Evolutionary conservation across 1,140 invertebrate genomes (phyloP).

Genomic region (Wasmannia auropunctata): DNA sequence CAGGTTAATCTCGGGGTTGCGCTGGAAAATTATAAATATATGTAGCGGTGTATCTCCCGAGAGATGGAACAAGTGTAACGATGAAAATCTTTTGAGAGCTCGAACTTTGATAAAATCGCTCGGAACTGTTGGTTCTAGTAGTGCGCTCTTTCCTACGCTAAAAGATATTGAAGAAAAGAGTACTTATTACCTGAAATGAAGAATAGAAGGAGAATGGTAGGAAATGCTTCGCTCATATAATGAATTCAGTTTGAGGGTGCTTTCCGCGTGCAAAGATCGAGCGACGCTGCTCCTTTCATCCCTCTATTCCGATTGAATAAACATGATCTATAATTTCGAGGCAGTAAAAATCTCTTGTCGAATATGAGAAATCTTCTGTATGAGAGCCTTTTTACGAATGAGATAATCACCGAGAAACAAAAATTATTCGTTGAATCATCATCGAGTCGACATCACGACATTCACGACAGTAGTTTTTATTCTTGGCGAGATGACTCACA

Average conservation of each 20-base stretch:
- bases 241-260: constrained; percentile 56
- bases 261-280: background rate
- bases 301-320: constrained; percentile 35
- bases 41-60: background rate
- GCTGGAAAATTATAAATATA: constrained; percentile 40
- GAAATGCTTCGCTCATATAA: constrained; percentile 8
- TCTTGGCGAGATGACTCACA: background rate
- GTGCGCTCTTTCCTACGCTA: constrained; percentile 9
- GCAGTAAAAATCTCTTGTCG: constrained; percentile 6
- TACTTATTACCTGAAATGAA: constrained; percentile 44
- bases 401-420: background rate
- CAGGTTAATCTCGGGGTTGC: background rate
- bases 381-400: background rate
- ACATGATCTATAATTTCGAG: constrained; percentile 20
- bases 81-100: constrained; percentile 28
- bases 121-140: background rate
- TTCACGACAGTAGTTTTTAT: background rate
- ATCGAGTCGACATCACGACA: background rate
- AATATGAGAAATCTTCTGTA: background rate
- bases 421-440: constrained; percentile 2
- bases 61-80: constrained; percentile 5
- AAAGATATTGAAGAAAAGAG: constrained; percentile 4
- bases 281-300: background rate
- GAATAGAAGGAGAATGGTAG: background rate
- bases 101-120: constrained; percentile 43